Evolutionary conservation across 2,888 invertebrate species (phyloP), one percentile per base, ranked within the genome.

Genomic region (Phyto melanocephala): DNA sequence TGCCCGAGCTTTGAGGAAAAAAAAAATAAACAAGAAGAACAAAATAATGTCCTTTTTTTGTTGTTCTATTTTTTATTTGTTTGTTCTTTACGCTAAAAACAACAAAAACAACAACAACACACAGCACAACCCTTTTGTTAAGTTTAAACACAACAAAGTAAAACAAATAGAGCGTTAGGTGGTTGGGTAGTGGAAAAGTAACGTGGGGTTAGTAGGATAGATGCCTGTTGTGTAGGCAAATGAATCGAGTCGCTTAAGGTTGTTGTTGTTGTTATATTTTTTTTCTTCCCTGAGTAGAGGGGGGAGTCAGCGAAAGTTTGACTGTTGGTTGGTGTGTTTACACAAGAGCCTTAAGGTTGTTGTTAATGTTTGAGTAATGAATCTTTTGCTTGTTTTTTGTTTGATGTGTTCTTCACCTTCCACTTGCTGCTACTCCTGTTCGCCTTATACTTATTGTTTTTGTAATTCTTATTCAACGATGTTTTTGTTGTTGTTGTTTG

Each of bases 311-410:
- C 13, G 54, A 5, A 28, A 13, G 40, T n/a, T 11, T 40, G 54
- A 5, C 4, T 28, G 28, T 28, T 28, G 35, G 22, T 60, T 22
- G 40, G 37, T 67, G 65, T 77, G 75, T 65, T 56, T 52, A 60
- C 33, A 35, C 20, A 56, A 70, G 70, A 17, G 67, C 70, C 78
- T 72, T 74, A 70, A 81, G 77, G 74, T 78, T 68, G 72, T 68
- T 63, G 68, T 63, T 78, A 78, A 82, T 78, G 74, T 75, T 78
- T 74, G 74, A 78, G 74, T 78, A 82, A 82, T 78, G 78, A 75
- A 82, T 77, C 80, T 75, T 74, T 75, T 63, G 40, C 54, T 75
- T 70, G 40, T 50, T 62, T 60, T 68, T 28, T 50, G 13, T 28
- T 60, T 67, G 13, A 22, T 40, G n/a, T 40, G 42, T 56, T 62